These are phyloP conservation scores for Sebastes minor DNA, from an alignment of 2,797 vertebrate genomes.

Conservation along the genomic window DNA sequence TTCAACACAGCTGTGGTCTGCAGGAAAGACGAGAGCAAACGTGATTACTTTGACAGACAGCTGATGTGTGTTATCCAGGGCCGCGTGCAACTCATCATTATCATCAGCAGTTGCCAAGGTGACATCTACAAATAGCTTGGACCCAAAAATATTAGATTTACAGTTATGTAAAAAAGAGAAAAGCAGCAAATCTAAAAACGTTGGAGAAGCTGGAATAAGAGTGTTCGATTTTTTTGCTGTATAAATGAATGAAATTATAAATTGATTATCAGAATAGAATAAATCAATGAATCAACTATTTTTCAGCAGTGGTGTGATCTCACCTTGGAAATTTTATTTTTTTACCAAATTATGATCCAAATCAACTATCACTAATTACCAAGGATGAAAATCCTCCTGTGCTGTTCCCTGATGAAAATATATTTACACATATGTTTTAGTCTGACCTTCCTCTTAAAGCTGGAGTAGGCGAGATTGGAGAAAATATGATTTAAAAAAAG, in stretches of 20 bases:
- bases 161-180: background rate
- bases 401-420: background rate
- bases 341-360: background rate
- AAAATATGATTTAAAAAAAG: no score
- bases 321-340: background rate
- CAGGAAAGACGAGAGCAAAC: background rate
- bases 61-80: background rate
- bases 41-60: background rate
- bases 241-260: background rate
- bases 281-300: background rate
- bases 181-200: background rate
- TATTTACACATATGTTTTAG: background rate
- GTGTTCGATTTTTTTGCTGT: background rate
- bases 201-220: background rate
- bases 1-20: background rate
- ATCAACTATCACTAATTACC: background rate
- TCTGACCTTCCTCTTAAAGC: background rate
- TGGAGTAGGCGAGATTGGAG: no score
- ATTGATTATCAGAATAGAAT: background rate
- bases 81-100: background rate
- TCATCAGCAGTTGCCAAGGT: background rate
- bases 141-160: background rate
- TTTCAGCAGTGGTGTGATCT: background rate
- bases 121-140: background rate
- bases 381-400: background rate